These are phyloP conservation scores for Riparia riparia DNA, from an alignment of 2,113 vertebrate species.

Conservation along the genomic window DNA sequence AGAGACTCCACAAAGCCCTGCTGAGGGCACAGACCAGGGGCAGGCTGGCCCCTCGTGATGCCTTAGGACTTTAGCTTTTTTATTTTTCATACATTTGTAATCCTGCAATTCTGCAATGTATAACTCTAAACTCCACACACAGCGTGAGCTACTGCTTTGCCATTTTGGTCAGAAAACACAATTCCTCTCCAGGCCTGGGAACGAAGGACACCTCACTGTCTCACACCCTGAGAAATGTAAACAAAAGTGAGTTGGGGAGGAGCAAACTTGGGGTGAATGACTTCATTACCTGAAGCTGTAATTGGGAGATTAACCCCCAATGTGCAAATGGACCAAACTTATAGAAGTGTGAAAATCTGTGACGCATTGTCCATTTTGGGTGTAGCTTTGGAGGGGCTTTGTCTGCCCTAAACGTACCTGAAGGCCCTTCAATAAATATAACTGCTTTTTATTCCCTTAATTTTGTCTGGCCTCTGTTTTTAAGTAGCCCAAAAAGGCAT, in stretches of 20 bases:
- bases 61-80: not conserved
- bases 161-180: not conserved
- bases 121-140: not conserved
- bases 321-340: not conserved
- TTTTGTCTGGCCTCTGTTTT: not conserved
- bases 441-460: not conserved
- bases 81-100: not conserved
- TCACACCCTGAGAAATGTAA: not conserved
- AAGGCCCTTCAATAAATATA: not conserved
- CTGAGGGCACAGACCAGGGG: not conserved
- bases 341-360: rapidly evolving
- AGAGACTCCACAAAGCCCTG: not conserved
- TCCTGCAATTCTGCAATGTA: not conserved
- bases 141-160: not conserved
- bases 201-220: not conserved
- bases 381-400: not conserved
- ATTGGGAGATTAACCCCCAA: not conserved
- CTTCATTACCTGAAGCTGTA: not conserved
- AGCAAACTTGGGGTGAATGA: not conserved
- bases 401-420: too few relatives aligned
- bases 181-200: not conserved
- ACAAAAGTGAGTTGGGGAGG: not conserved
- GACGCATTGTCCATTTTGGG: not conserved
- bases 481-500: not conserved
- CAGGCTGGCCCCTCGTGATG: not conserved